These are phyloP conservation scores for Forbesichthys agassizii DNA, from an alignment of 2,113 vertebrate genomes.

Conservation along the genomic window DNA sequence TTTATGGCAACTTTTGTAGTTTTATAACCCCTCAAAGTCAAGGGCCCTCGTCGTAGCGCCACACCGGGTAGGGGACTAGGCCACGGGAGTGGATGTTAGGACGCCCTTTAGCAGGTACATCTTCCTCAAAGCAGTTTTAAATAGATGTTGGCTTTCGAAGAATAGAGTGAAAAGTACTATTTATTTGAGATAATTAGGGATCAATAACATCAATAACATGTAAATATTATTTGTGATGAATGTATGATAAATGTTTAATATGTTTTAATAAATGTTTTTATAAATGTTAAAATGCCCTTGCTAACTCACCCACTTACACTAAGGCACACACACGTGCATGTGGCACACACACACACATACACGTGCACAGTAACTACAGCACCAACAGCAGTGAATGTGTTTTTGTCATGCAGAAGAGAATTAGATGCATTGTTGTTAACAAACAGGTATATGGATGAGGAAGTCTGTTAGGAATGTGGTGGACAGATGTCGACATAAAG, in stretches of 20 bases:
- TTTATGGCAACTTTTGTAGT: slow-evolving; percentile 41
- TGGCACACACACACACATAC: not conserved
- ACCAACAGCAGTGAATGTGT: slow-evolving; percentile 10
- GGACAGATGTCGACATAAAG: slow-evolving; percentile 59
- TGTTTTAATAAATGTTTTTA: no score
- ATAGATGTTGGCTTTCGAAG: no score
- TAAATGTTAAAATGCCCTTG: no score
- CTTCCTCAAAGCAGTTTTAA: no score
- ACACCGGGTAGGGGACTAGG: no score
- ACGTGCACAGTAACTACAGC: not conserved
- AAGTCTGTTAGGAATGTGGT: slow-evolving; percentile 47
- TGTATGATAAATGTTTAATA: not conserved
- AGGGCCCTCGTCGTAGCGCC: slow-evolving; percentile 7
- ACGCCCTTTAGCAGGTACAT: no score
- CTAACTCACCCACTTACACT: no score
- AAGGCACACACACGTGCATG: not conserved
- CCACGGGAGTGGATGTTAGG: no score
- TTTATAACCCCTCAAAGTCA: slow-evolving; percentile 51
- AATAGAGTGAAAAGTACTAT: not conserved
- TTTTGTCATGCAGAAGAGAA: slow-evolving; percentile 18
- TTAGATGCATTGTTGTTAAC: slow-evolving; percentile 5
- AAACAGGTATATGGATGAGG: slow-evolving; percentile 46
- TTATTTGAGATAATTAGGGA: not conserved
- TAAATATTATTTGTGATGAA: not conserved
- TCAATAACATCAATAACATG: not conserved